These are phyloP conservation scores for Gasterosteus nipponicus DNA, from an alignment of 2,113 vertebrate genomes.

Conservation along the genomic window DNA sequence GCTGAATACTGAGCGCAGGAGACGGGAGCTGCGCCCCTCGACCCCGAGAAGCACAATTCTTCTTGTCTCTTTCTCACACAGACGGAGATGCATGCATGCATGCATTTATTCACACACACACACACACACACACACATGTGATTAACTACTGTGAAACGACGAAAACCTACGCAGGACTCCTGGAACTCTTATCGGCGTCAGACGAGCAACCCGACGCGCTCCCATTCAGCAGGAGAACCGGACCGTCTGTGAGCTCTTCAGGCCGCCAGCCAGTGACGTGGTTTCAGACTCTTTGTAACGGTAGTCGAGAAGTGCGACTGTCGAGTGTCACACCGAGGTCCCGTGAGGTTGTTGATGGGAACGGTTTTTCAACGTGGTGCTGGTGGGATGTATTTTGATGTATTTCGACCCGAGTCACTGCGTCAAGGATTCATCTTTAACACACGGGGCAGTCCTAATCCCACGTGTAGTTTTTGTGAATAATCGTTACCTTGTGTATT, in stretches of 20 bases:
- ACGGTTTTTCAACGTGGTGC: too few species aligned
- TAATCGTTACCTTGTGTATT: background rate
- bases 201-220: conserved; percentile 22
- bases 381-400: background rate
- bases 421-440: background rate
- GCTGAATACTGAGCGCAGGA: conserved; percentile 74
- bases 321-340: too few species aligned
- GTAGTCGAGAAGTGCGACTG: conserved; percentile 28
- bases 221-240: conserved; percentile 46
- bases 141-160: conserved; percentile 39
- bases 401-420: background rate
- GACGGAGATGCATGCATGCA: background rate
- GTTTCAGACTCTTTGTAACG: conserved; percentile 44
- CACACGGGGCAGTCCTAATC: background rate
- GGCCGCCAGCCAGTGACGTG: conserved; percentile 53
- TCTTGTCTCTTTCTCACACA: background rate
- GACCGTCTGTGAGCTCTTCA: conserved; percentile 64
- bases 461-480: background rate
- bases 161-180: conserved; percentile 42
- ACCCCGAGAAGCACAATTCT: conserved; percentile 45
- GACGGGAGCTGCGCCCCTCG: conserved; percentile 58
- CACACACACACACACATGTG: conserved; percentile 18
- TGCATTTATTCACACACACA: background rate
- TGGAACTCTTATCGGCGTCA: conserved; percentile 37
- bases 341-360: too few species aligned